phyloP scores from a whole-genome alignment of 1,140 invertebrate species.

The Drosophila athabasca region DNA sequence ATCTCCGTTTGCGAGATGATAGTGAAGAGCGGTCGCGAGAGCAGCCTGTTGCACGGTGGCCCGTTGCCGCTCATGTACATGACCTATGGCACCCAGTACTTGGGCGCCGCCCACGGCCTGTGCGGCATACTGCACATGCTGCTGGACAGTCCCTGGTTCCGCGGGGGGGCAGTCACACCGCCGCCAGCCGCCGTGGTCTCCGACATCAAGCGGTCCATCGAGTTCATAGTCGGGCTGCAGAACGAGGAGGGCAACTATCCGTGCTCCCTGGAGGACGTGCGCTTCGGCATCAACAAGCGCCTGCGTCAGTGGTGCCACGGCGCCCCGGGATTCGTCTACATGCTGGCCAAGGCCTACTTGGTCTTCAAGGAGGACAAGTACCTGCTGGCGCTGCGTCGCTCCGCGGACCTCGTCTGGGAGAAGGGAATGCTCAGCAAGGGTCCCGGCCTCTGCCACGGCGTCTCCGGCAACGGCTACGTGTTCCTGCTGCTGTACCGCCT shows the following conservation, averaged over 20 bases:
- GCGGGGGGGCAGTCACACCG: conserved; percentile 56
- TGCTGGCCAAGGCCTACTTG: conserved; percentile 92
- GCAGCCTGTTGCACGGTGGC: conserved; percentile 86
- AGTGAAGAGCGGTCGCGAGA: conserved; percentile 88
- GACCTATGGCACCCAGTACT: conserved; percentile 92
- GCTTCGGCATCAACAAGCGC: conserved; percentile 84
- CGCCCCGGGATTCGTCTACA: conserved; percentile 91
- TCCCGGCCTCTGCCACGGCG: conserved; percentile 92
- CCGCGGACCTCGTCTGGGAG: conserved; percentile 91
- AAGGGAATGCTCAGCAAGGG: conserved; percentile 92
- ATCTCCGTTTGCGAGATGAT: conserved; percentile 88
- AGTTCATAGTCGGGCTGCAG: conserved; percentile 88
- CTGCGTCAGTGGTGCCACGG: conserved; percentile 96
- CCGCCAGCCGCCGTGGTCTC: conserved; percentile 86
- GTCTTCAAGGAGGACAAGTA: conserved; percentile 90
- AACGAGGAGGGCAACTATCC: conserved; percentile 91
- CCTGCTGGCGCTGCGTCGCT: conserved; percentile 87
- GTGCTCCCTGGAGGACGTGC: conserved; percentile 89
- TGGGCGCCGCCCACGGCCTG: conserved; percentile 92
- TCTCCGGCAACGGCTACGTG: conserved; percentile 93
- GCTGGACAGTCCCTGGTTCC: conserved; percentile 84
- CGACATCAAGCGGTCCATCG: conserved; percentile 83
- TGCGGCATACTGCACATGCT: conserved; percentile 86
- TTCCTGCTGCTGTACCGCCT: conserved; percentile 91
- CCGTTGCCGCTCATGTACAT: conserved; percentile 92